A percentile compares a stretch with the other conserved stretches of the same genome.
Evolutionary conservation across 2,888 invertebrate genomes (phyloP).

Genomic region (Tetragonula carbonaria): DNA sequence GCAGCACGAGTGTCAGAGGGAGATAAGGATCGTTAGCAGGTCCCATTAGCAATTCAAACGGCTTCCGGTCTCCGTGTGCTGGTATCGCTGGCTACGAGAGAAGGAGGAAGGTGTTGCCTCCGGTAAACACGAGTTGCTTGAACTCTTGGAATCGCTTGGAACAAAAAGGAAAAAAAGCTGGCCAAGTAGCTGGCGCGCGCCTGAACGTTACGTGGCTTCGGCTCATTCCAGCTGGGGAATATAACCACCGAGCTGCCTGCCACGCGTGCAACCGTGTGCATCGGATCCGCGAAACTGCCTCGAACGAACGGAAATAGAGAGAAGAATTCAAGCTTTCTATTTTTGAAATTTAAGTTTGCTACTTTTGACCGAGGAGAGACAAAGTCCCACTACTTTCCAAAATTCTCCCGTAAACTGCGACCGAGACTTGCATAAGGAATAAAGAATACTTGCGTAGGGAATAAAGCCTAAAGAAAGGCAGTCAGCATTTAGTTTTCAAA

Average conservation of each 20-base stretch:
- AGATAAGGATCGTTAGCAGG: conserved; percentile 74
- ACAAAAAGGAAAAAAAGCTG: conserved; percentile 38
- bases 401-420: no score
- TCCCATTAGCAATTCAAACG: conserved; percentile 81
- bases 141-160: conserved; percentile 71
- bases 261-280: conserved; percentile 46
- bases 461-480: no score
- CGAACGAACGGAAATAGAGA: neutral
- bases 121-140: conserved; percentile 79
- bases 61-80: conserved; percentile 77
- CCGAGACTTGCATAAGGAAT: no score
- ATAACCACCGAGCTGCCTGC: conserved; percentile 19
- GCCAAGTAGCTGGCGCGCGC: conserved; percentile 41
- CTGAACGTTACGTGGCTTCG: conserved; percentile 45
- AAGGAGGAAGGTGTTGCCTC: conserved; percentile 68
- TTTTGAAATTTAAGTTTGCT: no score
- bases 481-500: no score
- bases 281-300: conserved; percentile 32
- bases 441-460: no score
- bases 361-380: no score
- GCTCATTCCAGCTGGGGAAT: conserved; percentile 23
- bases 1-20: conserved; percentile 64
- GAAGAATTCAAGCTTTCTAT: conserved; percentile 18
- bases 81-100: conserved; percentile 22
- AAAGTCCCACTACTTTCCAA: no score